Base-by-base conservation (phyloP, 2,113 vertebrate species). In the Meleagris gallopavo region DNA sequence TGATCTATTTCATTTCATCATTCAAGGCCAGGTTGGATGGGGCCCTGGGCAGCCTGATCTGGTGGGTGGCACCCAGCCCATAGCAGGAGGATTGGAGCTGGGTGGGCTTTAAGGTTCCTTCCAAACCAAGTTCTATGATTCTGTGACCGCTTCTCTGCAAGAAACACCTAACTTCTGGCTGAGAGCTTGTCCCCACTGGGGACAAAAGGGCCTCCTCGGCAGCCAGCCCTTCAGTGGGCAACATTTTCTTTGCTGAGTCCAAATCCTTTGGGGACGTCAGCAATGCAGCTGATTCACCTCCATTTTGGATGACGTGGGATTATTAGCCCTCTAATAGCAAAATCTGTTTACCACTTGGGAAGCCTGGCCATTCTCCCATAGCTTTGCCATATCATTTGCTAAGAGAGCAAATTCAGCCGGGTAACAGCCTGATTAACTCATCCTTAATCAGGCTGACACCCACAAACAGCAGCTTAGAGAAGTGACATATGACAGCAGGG, bases 401-500 rank as follows among this genome's bases (percentile, higher is more conserved):
- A 58, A 40, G 16, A 3, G 24, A 74, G 86, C 81, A n/a, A 78
- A 85, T 30, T 66, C 11, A n/a, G 81, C 36, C 0, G 0, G 57
- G 77, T 52, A 66, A 43, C 29, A 74, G 77, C 73, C 50, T 45
- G 69, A 78, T 82, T 66, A 88, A 80, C 40, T 45, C 0, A 0
- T 50, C 55, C 82, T 95, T 69, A 36, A 62, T 29, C 58, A 80
- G 92, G 85, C 82, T 83, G 87, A 43, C 91, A 81, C 34, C 71
- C 81, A 40, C 55, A 52, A 46, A 43, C 38, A 29, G 87, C 78
- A 65, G 81, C 87, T 94, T 22, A 18, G 82, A 70, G 87, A 62
- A 43, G 84, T 24, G 74, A 87, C 85, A 65, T 16, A 86, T 45
- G 93, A 73, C 89, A 92, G 91, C 77, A 32, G 86, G 61, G 66